Conservation (phyloP, 2,888 invertebrate genomes). For the Liopterus haemorrhoidalis region DNA sequence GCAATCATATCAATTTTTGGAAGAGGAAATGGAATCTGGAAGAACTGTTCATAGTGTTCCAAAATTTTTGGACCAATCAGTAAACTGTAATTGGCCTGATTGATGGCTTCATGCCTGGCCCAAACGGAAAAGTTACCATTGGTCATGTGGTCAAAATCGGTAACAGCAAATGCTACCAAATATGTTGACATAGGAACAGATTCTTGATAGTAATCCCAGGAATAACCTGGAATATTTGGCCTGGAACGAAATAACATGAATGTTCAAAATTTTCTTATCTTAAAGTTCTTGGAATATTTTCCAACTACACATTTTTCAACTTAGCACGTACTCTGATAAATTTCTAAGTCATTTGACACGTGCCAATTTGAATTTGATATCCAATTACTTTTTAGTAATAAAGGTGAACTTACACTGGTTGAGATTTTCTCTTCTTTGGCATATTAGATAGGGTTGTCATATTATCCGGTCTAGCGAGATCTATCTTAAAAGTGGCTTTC, state of each 20-base stretch:
- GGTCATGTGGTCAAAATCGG: conserved; percentile 60
- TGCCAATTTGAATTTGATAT: too few species aligned
- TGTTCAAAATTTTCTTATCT: not conserved
- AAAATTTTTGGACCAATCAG: conserved; percentile 71
- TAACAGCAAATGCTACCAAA: conserved; percentile 76
- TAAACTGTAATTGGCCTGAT: conserved; percentile 68
- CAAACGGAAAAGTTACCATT: conserved; percentile 60
- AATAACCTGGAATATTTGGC: conserved; percentile 54
- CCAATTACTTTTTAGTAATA: too few species aligned
- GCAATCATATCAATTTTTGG: conserved; percentile 91
- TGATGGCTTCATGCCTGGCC: conserved; percentile 63
- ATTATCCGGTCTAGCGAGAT: conserved; percentile 63
- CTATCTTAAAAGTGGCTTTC: conserved; percentile 74
- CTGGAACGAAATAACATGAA: conserved; percentile 43
- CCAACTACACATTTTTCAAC: not conserved
- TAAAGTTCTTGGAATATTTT: not conserved
- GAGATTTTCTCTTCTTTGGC: conserved; percentile 51
- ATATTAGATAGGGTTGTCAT: conserved; percentile 77
- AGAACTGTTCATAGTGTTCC: conserved; percentile 64
- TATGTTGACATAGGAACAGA: conserved; percentile 88
- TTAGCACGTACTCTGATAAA: too few species aligned
- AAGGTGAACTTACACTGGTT: conserved; percentile 50
- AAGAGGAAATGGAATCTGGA: conserved; percentile 69
- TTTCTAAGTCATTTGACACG: too few species aligned
- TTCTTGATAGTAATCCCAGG: conserved; percentile 71